Evolutionary conservation across 2,113 vertebrate species (phyloP).

Genomic region (Cephalophus harveyi): DNA sequence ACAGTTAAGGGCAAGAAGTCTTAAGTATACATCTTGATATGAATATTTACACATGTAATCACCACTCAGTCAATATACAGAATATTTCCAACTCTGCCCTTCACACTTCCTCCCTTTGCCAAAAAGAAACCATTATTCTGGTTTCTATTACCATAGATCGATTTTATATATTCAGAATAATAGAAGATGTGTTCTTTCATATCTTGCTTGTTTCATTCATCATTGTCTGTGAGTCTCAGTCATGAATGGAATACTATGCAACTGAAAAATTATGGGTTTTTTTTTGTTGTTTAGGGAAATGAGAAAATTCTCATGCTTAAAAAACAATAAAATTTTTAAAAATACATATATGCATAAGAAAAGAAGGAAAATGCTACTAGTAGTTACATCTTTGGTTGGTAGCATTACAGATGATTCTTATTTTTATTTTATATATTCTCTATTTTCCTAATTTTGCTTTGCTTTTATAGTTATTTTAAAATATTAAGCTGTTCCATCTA

Average conservation of each 20-base stretch:
- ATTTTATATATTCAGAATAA: not conserved
- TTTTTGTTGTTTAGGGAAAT: not conserved
- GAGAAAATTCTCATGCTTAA: not conserved
- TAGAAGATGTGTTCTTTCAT: not conserved
- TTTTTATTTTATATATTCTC: not conserved
- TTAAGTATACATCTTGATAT: not conserved
- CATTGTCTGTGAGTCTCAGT: not conserved
- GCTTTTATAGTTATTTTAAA: constrained; percentile 24
- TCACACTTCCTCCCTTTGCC: not conserved
- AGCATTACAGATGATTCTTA: not conserved
- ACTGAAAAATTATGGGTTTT: not conserved
- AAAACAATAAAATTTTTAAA: not conserved
- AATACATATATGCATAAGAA: not conserved
- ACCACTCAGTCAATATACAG: not conserved
- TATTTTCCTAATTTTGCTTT: constrained; percentile 14
- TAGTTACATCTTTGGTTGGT: not conserved
- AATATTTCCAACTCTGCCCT: not conserved
- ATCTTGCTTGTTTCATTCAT: not conserved
- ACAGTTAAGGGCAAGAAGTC: not conserved
- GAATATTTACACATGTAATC: not conserved
- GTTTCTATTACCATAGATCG: not conserved
- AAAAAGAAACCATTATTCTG: not conserved
- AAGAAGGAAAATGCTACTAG: not conserved
- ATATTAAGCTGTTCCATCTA: not conserved
- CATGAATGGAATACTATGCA: not conserved